These are phyloP conservation scores for Melanerpes formicivorus DNA, from an alignment of 2,113 vertebrate species.

Conservation along the genomic window DNA sequence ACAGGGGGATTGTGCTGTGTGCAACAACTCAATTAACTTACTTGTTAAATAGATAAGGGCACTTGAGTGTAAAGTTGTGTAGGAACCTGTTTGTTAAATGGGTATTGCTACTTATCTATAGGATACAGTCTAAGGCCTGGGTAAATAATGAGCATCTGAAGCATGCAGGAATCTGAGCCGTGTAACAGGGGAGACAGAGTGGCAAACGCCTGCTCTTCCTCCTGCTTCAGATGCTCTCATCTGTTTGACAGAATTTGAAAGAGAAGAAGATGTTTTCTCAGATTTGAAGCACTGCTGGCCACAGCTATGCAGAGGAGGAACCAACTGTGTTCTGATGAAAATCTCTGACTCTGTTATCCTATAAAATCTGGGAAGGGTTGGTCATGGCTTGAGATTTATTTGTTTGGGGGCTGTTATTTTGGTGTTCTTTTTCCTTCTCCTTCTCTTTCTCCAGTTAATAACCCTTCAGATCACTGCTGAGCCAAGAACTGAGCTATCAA, in stretches of 20 bases:
- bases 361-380: background rate
- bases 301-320: background rate
- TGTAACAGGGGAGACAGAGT: background rate
- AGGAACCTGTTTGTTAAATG: constrained; percentile 30
- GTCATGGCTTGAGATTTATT: background rate
- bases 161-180: background rate
- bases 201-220: background rate
- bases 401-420: background rate
- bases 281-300: background rate
- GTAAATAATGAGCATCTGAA: background rate
- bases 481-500: background rate
- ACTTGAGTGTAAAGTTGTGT: constrained; percentile 21
- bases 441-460: background rate
- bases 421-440: background rate
- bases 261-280: background rate
- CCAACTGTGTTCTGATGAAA: background rate
- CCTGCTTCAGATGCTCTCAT: background rate
- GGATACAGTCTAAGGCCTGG: background rate
- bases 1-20: background rate
- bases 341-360: background rate
- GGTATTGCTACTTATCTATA: constrained; percentile 25
- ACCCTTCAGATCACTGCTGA: background rate
- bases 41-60: constrained; percentile 37
- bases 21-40: constrained; percentile 28
- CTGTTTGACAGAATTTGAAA: background rate